phyloP scores from a whole-genome alignment of 2,888 invertebrate genomes.

The Osmoderma eremita region DNA sequence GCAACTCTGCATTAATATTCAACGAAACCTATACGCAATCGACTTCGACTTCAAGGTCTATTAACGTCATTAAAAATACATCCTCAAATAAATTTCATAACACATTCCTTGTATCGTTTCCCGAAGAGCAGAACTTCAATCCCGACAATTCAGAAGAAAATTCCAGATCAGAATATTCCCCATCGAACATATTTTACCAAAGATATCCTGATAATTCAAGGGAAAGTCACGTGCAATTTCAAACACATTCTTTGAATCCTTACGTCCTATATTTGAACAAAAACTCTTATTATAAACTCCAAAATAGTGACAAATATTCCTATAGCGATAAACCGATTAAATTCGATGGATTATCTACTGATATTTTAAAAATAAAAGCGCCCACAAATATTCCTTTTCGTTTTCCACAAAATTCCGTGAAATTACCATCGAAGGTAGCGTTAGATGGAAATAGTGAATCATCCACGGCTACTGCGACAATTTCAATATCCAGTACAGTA shows the following conservation, averaged over 20 bases:
- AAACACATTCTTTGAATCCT: background rate
- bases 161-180: background rate
- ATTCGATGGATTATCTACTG: conserved; percentile 5
- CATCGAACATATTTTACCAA: background rate
- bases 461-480: no score
- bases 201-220: background rate
- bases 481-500: no score
- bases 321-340: background rate
- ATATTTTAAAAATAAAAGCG: background rate
- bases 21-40: background rate
- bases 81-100: background rate
- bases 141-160: background rate
- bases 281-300: background rate
- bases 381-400: background rate
- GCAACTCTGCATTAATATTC: conserved; percentile 5
- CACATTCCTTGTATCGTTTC: background rate
- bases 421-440: background rate
- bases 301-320: background rate
- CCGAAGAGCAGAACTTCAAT: background rate
- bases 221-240: background rate
- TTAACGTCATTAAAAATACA: background rate
- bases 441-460: background rate
- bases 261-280: background rate
- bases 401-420: background rate
- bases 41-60: background rate